These are phyloP conservation scores for Pteromalus puparum DNA, from an alignment of 1,140 invertebrate species.

Conservation along the genomic window DNA sequence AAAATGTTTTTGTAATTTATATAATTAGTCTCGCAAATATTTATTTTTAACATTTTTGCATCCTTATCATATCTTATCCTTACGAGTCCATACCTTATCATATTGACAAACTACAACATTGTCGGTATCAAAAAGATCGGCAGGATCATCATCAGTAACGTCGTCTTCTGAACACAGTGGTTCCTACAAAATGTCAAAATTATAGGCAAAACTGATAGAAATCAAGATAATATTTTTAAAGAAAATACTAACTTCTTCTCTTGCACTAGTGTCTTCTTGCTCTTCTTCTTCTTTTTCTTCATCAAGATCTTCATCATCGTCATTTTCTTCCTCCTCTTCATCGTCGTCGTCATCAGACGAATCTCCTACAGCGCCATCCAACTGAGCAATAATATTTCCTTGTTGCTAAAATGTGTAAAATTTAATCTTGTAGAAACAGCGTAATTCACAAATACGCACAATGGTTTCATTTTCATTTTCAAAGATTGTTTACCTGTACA, in stretches of 20 bases:
- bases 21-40: background rate
- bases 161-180: conserved; percentile 97
- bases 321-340: conserved; percentile 86
- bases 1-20: conserved; percentile 54
- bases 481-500: conserved; percentile 55
- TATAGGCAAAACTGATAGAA: background rate
- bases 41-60: conserved; percentile 33
- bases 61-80: conserved; percentile 40
- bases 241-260: conserved; percentile 74
- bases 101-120: conserved; percentile 99
- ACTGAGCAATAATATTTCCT: conserved; percentile 74
- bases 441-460: background rate
- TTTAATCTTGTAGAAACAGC: conserved; percentile 1
- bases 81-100: conserved; percentile 96
- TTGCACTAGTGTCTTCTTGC: conserved; percentile 75
- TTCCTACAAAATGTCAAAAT: conserved; percentile 78
- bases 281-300: conserved; percentile 88
- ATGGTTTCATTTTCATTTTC: background rate
- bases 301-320: conserved; percentile 81
- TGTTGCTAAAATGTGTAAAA: conserved; percentile 56
- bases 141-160: conserved; percentile 96
- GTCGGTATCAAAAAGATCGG: conserved; percentile 97
- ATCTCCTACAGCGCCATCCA: conserved; percentile 85
- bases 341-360: conserved; percentile 87
- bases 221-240: conserved; percentile 24